Conservation (phyloP, 2,888 invertebrate species). For the Blastobasis adustella region DNA sequence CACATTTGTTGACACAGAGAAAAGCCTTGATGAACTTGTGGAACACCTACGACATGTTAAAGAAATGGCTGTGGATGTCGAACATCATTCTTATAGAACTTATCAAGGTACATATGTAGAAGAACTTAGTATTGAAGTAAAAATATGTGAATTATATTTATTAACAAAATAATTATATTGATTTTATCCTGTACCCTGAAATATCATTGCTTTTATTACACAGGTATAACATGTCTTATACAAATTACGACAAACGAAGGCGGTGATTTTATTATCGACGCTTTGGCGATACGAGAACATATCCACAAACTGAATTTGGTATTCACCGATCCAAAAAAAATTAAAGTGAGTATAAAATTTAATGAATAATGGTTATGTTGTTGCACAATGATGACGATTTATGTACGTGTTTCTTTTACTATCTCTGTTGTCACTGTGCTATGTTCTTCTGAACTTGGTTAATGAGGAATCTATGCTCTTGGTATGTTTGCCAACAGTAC, state of each 20-base stretch:
- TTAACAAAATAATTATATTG: no score
- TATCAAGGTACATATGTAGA: constrained; percentile 80
- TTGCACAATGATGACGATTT: neutral
- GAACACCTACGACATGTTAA: constrained; percentile 78
- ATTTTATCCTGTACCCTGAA: no score
- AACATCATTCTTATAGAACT: constrained; percentile 93
- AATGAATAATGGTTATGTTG: neutral
- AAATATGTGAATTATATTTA: no score
- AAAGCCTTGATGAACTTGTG: constrained; percentile 78
- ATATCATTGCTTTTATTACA: no score
- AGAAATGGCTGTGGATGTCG: constrained; percentile 92
- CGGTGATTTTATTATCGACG: constrained; percentile 92
- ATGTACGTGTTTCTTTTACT: neutral
- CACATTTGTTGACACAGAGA: constrained; percentile 78
- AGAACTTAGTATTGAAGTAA: no score
- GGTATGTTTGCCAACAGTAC: no score
- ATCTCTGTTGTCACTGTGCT: no score
- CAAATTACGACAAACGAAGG: constrained; percentile 88
- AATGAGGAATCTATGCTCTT: no score
- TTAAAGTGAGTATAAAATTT: constrained; percentile 80
- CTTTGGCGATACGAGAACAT: constrained; percentile 87
- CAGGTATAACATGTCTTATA: constrained; percentile 91
- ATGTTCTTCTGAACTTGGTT: no score
- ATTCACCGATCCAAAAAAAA: constrained; percentile 90
- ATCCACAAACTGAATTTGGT: constrained; percentile 88